These are phyloP conservation scores for Drosophila fuyamai DNA, from an alignment of 1,140 invertebrate species.

Conservation along the genomic window DNA sequence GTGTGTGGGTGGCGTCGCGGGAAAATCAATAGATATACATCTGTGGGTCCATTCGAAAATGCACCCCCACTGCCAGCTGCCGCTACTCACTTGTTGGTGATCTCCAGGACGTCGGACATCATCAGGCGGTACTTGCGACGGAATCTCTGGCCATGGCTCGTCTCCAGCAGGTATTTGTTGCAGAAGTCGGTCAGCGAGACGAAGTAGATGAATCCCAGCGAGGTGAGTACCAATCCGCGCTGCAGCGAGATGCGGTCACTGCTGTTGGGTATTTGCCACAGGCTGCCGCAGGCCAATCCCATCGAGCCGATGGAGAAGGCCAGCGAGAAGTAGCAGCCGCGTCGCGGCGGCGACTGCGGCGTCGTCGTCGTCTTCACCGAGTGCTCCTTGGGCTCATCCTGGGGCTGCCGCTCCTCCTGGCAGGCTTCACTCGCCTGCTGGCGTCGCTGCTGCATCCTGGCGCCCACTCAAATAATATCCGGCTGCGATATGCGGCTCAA, in stretches of 20 bases:
- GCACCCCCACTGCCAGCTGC: too few relatives aligned
- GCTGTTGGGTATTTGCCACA: constrained; percentile 78
- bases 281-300: constrained; percentile 79
- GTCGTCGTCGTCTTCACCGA: not conserved
- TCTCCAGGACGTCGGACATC: constrained; percentile 88
- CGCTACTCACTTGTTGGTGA: constrained; percentile 89
- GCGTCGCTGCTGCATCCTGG: constrained; percentile 17
- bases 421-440: constrained; percentile 16
- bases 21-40: constrained; percentile 44
- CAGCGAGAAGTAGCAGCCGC: constrained; percentile 78
- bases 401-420: not conserved
- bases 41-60: not conserved
- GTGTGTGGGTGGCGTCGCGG: constrained; percentile 14
- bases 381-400: not conserved
- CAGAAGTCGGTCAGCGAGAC: constrained; percentile 87
- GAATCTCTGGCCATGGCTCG: constrained; percentile 86
- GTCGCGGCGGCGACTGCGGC: constrained; percentile 7
- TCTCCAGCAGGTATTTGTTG: constrained; percentile 87
- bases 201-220: constrained; percentile 88
- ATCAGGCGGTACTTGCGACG: constrained; percentile 87
- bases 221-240: constrained; percentile 86
- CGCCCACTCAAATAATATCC: too few relatives aligned
- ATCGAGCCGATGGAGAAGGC: constrained; percentile 84
- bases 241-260: constrained; percentile 86
- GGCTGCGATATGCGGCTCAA: not conserved